A percentile compares a stretch with the other conserved stretches of the same genome.
These are phyloP conservation scores for Lasioglossum pauxillum DNA, from an alignment of 2,888 invertebrate species.

Conservation along the genomic window DNA sequence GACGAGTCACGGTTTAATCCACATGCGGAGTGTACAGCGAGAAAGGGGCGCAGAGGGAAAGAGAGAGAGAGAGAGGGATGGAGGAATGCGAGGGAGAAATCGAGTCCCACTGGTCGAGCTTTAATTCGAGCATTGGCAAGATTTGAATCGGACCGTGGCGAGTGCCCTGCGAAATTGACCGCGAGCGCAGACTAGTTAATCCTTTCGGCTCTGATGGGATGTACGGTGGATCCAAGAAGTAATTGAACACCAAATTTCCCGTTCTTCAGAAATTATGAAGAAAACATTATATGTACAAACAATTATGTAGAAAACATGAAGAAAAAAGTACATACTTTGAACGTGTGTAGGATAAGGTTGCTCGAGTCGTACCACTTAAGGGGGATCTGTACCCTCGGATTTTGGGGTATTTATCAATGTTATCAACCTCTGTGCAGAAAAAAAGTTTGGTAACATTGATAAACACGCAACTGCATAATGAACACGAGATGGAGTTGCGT, in stretches of 20 bases:
- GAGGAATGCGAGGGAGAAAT: background rate
- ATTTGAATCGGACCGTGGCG: conserved; percentile 56
- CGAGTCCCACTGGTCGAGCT: conserved; percentile 50
- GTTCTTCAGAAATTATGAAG: background rate
- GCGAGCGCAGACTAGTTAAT: conserved; percentile 60
- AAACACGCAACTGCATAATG: too few relatives aligned
- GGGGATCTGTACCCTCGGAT: too few relatives aligned
- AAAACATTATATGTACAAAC: too few relatives aligned
- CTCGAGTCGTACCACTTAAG: too few relatives aligned
- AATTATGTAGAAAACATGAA: too few relatives aligned
- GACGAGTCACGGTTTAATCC: conserved; percentile 36
- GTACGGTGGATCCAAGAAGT: background rate
- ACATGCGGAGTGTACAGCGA: background rate
- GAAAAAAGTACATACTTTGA: too few relatives aligned
- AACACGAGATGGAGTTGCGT: too few relatives aligned
- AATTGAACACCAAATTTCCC: background rate
- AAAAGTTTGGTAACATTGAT: too few relatives aligned
- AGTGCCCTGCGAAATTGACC: conserved; percentile 64
- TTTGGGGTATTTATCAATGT: too few relatives aligned
- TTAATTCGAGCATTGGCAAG: conserved; percentile 66
- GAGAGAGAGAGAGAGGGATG: background rate
- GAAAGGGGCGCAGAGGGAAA: background rate
- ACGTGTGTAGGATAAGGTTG: too few relatives aligned
- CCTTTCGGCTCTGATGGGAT: conserved; percentile 14
- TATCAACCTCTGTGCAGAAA: too few relatives aligned